phyloP scores from a whole-genome alignment of 64 coral and sea anemone species.

The Pocillopora verrucosa region DNA sequence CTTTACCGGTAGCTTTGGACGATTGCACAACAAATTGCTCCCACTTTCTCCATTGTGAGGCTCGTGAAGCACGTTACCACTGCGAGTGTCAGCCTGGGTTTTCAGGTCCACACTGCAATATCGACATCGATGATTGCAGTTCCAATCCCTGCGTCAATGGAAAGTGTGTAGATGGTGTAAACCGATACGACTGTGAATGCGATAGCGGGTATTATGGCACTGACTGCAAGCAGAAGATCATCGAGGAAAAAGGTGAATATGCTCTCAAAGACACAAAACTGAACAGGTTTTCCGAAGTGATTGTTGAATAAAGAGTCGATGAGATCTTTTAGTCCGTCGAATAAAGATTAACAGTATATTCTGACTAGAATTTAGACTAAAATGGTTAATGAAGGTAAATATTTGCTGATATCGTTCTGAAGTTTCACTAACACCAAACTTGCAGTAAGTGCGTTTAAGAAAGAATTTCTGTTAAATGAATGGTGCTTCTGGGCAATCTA shows the following conservation, averaged over 20 bases:
- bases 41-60: slow-evolving; percentile 50
- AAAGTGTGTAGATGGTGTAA: slow-evolving; percentile 55
- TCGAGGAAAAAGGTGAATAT: slow-evolving; percentile 25
- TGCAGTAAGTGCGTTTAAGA: too few relatives aligned
- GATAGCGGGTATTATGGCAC: slow-evolving; percentile 56
- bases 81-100: slow-evolving; percentile 55
- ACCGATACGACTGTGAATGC: slow-evolving; percentile 59
- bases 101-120: slow-evolving; percentile 53
- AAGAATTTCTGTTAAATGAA: neutral
- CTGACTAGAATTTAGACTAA: too few relatives aligned
- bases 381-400: too few relatives aligned
- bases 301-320: neutral
- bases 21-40: slow-evolving; percentile 53
- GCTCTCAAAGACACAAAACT: neutral
- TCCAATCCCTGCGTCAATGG: slow-evolving; percentile 60
- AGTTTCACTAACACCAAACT: too few relatives aligned
- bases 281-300: too few relatives aligned
- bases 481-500: neutral
- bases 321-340: neutral
- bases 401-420: too few relatives aligned
- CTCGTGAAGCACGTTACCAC: neutral
- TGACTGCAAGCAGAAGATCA: slow-evolving; percentile 40
- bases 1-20: neutral
- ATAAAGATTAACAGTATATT: too few relatives aligned
- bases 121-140: slow-evolving; percentile 58